Conservation (phyloP, 1,140 invertebrate genomes). For the Drosophila nikananu region DNA sequence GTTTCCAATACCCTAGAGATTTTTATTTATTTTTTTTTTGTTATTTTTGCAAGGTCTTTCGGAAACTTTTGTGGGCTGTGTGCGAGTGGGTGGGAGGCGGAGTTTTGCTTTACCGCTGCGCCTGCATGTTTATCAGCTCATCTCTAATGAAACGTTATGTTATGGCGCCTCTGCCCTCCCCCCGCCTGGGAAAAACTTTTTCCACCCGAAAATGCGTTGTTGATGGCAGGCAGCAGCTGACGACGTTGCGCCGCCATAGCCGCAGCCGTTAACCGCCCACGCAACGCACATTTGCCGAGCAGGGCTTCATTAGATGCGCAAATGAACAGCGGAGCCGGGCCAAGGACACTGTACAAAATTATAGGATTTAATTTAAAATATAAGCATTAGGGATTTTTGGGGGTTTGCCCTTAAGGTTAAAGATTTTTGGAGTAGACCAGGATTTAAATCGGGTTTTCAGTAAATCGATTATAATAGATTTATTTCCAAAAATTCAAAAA, state of each 20-base stretch:
- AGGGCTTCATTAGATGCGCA: conserved; percentile 78
- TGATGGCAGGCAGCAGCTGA: conserved; percentile 38
- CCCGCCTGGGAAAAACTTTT: conserved; percentile 57
- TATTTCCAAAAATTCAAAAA: too few species aligned
- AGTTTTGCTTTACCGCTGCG: conserved; percentile 22
- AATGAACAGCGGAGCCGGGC: conserved; percentile 57
- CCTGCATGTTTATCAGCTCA: conserved; percentile 76
- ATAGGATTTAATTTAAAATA: neutral
- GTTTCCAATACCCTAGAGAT: neutral
- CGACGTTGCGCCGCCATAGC: conserved; percentile 27
- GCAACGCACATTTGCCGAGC: conserved; percentile 75
- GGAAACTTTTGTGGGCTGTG: conserved; percentile 34
- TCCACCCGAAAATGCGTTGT: conserved; percentile 42
- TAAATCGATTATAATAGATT: too few species aligned
- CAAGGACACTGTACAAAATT: neutral
- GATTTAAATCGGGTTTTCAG: too few species aligned
- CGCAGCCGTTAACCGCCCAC: conserved; percentile 71
- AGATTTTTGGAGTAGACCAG: too few species aligned
- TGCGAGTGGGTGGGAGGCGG: neutral
- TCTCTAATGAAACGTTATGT: conserved; percentile 80
- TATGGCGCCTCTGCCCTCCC: conserved; percentile 25
- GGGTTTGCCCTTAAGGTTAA: too few species aligned
- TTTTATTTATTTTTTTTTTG: neutral
- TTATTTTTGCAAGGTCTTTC: neutral
- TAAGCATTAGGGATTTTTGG: too few species aligned